Conservation (phyloP, 2,797 vertebrate species). For the Esox masquinongy region DNA sequence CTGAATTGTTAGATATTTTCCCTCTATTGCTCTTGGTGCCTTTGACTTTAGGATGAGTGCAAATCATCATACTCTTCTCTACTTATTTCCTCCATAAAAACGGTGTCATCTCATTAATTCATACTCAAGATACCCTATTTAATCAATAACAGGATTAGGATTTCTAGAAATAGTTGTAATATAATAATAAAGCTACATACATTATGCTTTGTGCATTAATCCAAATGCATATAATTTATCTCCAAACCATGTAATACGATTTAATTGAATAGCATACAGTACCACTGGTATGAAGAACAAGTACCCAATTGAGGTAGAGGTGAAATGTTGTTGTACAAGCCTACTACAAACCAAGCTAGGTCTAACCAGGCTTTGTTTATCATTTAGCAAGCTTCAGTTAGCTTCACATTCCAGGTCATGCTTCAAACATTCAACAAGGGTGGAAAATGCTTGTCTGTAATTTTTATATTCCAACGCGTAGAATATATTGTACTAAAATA, state of each 20-base stretch:
- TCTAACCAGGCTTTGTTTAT: not conserved
- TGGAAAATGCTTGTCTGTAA: too few relatives aligned
- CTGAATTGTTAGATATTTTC: too few relatives aligned
- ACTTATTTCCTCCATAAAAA: too few relatives aligned
- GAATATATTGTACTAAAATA: too few relatives aligned
- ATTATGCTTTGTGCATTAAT: not conserved
- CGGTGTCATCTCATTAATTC: too few relatives aligned
- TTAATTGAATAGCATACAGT: not conserved
- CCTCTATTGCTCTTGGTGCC: too few relatives aligned
- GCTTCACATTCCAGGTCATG: not conserved
- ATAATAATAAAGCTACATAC: not conserved
- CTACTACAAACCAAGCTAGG: not conserved
- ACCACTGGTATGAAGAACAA: not conserved
- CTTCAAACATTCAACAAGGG: too few relatives aligned
- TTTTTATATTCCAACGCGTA: too few relatives aligned
- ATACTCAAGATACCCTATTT: constrained; percentile 52
- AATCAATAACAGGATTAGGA: not conserved
- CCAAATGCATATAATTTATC: not conserved
- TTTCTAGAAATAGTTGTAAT: not conserved
- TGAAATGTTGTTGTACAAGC: not conserved
- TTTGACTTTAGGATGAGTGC: too few relatives aligned
- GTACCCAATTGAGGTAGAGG: not conserved
- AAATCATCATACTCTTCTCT: too few relatives aligned
- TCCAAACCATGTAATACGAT: not conserved
- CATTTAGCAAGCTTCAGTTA: not conserved